Evolutionary conservation across 2,797 vertebrate genomes (phyloP), one percentile per base, ranked within the genome.

Genomic region (Cynopterus sphinx): DNA sequence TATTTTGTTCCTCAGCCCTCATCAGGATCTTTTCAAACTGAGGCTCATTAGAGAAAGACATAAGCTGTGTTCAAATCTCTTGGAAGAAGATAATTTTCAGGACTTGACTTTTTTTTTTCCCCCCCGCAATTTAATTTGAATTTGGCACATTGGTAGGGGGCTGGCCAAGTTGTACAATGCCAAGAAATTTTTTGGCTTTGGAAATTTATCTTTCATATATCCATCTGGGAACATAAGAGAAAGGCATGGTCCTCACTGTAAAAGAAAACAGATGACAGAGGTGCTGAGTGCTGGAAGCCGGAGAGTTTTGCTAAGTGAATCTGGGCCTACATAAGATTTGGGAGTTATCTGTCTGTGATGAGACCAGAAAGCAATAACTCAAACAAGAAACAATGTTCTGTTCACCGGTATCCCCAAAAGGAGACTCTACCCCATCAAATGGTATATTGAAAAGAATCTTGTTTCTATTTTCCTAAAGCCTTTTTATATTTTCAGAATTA

Each of bases 401-500:
- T 93, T 83, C 24, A 57, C 33, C 43, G 43, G 17, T 91, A 71
- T 82, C 51, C 83, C 74, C 70, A 49, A 67, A 79, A 87, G 94
- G 79, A 92, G 75, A 94, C 51, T 70, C 92, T 36, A 91, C 36
- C 79, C 11, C 28, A 63, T 77, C 68, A 81, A 55, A 86, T 75
- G 70, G 31, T 36, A 82, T 26, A 73, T 41, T 88, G 93, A 96
- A 79, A 95, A 85, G 59, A 90, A 82, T 73, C 87, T 83, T 65
- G 65, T 96, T 90, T 13, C 11, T 96, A 43, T 95, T 95, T 95
- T 96, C 83, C 67, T 95, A 87, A 96, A 84, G 33, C 17, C 68
- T 94, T 94, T 91, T 51, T 70, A 61, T 87, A 70, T 94, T 89
- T 96, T 93, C 87, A 95, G 74, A 96, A 89, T 92, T 90, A 81